These are phyloP conservation scores for Phrynocephalus forsythii DNA, from an alignment of 2,797 vertebrate species.

Conservation along the genomic window DNA sequence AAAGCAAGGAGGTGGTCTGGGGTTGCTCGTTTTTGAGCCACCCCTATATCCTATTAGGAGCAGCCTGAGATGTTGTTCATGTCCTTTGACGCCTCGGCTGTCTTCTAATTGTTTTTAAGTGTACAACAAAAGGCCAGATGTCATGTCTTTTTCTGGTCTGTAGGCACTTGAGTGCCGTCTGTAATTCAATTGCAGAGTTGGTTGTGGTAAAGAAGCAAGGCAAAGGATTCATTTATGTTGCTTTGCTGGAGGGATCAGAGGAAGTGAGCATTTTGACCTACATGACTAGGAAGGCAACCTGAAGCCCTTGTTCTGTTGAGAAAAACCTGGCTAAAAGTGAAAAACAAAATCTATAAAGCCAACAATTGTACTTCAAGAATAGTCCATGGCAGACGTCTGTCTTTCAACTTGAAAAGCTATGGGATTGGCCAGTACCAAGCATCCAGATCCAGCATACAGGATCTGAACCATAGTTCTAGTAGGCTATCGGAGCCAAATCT, in stretches of 20 bases:
- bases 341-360: no score
- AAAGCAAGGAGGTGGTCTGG: fast-evolving
- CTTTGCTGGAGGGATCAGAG: background rate
- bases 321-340: background rate
- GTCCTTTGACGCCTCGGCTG: no score
- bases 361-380: background rate
- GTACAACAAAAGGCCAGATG: background rate
- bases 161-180: background rate
- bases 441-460: background rate
- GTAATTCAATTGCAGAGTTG: background rate
- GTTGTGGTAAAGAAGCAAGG: background rate
- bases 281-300: background rate
- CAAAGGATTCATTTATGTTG: background rate
- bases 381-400: background rate
- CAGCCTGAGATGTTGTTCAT: background rate
- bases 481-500: background rate
- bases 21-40: background rate
- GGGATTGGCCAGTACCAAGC: no score
- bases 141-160: background rate
- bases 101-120: background rate
- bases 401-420: background rate
- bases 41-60: background rate
- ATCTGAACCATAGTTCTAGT: background rate
- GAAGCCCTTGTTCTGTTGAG: background rate
- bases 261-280: background rate